Evolutionary conservation across 2,888 invertebrate species (phyloP), one percentile per base, ranked within the genome.

Genomic region (Osmoderma eremita): DNA sequence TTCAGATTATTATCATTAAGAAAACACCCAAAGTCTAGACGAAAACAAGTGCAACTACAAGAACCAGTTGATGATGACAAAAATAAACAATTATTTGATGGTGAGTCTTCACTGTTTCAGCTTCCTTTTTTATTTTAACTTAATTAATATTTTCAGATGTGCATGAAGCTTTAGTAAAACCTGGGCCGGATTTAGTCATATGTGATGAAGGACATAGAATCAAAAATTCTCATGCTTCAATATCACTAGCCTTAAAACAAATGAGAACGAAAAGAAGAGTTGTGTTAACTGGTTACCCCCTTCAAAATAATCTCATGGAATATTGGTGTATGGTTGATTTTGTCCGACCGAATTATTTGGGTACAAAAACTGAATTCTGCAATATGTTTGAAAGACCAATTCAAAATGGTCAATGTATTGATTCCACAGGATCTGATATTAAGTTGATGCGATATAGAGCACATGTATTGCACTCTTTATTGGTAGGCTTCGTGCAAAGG

Each of bases 241-340:
- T 97, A 75, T 97, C 98, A 0, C 91, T 94, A 79, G 95, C 98
- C 0, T 84, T 99, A 42, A 98, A 98, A 79, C 94, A 95, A 78
- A 97, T 99, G 84, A 87, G 92, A 74, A 98, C 98, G 0, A 94
- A 95, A 78, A 88, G 98, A 13, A 87, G 98, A 70, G 91, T 99
- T 13, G 98, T 99, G 0, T 85, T 99, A 24, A 99, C 99, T 1
- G 99, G 99, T 2, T 98, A 98, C 84, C 99, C 99, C 0, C 85
- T 99, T 10, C 99, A 99, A 83, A 99, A 99, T 82, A 99, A 99
- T 82, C 85, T 99, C 15, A 84, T 96, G 65, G 97, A 95, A 79
- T 97, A 97, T 81, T 97, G 97, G 97, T 98, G 98, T 79, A 98
- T 98, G 98, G 97, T 98, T 0, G 98, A 99, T 80, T 99, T 98